Evolutionary conservation across 2,888 invertebrate genomes (phyloP).

Genomic region (Lepidochrysops patricia): DNA sequence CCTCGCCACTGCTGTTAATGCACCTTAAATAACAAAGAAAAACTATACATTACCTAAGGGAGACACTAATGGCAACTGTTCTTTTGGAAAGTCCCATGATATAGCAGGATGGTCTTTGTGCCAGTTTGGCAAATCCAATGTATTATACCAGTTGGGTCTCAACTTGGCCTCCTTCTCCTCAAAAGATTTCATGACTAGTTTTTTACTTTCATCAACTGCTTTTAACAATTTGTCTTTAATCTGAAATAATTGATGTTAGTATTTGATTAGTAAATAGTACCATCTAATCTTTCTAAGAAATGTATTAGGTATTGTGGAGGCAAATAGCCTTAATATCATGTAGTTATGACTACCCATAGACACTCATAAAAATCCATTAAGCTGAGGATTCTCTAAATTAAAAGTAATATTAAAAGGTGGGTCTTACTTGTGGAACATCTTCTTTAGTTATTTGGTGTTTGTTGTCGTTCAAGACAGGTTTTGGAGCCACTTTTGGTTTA

Average conservation of each 20-base stretch:
- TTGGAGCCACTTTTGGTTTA: slow-evolving; percentile 68
- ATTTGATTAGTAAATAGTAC: slow-evolving; percentile 7
- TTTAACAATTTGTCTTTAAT: slow-evolving; percentile 67
- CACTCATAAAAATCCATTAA: no score
- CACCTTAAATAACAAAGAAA: neutral
- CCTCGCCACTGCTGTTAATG: neutral
- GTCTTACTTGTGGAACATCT: slow-evolving; percentile 76
- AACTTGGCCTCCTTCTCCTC: slow-evolving; percentile 59
- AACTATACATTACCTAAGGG: slow-evolving; percentile 44
- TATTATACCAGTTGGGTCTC: slow-evolving; percentile 57
- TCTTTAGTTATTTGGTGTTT: slow-evolving; percentile 77
- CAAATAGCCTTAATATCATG: no score
- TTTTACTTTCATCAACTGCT: slow-evolving; percentile 70
- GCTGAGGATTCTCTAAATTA: no score
- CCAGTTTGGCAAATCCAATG: slow-evolving; percentile 61
- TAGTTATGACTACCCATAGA: no score
- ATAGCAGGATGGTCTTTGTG: slow-evolving; percentile 62
- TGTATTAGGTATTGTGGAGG: no score
- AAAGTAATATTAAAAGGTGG: no score
- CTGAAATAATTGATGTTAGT: slow-evolving; percentile 33
- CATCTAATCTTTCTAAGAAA: no score
- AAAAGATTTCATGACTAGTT: slow-evolving; percentile 63
- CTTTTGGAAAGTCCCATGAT: slow-evolving; percentile 72
- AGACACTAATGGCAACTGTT: slow-evolving; percentile 47
- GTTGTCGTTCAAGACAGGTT: slow-evolving; percentile 57